Base-by-base conservation (phyloP, 37 sponge, comb jelly and placozoan species). In the Aplysina aerophoba region DNA sequence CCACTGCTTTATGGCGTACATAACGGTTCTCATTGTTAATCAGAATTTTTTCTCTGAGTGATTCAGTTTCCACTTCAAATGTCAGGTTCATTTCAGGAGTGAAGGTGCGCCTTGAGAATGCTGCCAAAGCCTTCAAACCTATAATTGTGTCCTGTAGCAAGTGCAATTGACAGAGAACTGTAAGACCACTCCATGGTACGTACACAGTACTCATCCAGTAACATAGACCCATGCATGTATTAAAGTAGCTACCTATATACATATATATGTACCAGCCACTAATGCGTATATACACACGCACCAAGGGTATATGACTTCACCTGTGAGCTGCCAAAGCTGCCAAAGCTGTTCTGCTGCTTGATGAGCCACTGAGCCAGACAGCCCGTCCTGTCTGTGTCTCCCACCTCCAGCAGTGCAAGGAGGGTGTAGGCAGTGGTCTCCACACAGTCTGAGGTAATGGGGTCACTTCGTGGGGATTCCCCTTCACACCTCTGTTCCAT, bases 381-480 rank as follows among this genome's bases (percentile, higher is more conserved):
- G 55, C 50, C 81, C 2, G 85, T 85, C 22, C 27, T 33, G 38
- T 58, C 21, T 16, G 20, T 77, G 64, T 85, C 85, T 37, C 64
- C 80, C 21, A 53, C 85, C 20, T 85, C 74, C 50, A 85, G 62
- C 28, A 89, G 82, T 41, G 90, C 73, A 35, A 81, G 85, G 24
- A 89, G 90, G 34, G 90, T 57, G 64, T 89, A 89, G 59, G 82
- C 90, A 20, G 90, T 89, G 40, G 85, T 89, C 86, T 89, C 90
- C 55, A 85, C 85, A 37, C 90, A 89, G 62, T 85, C 72, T 39
- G 85, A 85, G 5, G 90, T 81, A 53, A 27, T 33, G 58, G 65
- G 73, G 33, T 87, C 81, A 15, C 58, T 30, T 15, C 14, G 69
- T 19, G 73, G 31, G 34, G 24, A 8, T 67, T 56, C 55, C 16